phyloP scores from a whole-genome alignment of 2,888 invertebrate species.

The Melinaea menophilus region DNA sequence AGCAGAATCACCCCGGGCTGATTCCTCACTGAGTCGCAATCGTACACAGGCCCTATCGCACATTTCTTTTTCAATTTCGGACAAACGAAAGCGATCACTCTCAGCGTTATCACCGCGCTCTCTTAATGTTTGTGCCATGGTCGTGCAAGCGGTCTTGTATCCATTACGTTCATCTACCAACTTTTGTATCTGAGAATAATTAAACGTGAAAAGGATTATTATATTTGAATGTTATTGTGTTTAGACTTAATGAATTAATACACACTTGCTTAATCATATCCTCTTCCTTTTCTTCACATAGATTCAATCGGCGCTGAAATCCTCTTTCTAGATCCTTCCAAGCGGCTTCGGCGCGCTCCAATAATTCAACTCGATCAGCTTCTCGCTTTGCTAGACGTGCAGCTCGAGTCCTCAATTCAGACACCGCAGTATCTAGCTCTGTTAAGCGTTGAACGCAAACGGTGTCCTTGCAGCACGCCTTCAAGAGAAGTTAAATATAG shows the following conservation, averaged over 20 bases:
- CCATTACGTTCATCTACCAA: constrained; percentile 50
- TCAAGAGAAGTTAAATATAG: background rate
- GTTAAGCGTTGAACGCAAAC: constrained; percentile 46
- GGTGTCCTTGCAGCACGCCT: constrained; percentile 56
- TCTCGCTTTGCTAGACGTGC: constrained; percentile 52
- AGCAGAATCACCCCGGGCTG: constrained; percentile 41
- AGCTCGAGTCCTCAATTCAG: constrained; percentile 51
- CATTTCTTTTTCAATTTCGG: constrained; percentile 45
- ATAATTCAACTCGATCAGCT: constrained; percentile 52
- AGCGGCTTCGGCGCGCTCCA: constrained; percentile 63
- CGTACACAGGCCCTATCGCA: constrained; percentile 47
- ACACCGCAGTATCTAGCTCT: constrained; percentile 45
- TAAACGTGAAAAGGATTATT: constrained; percentile 3
- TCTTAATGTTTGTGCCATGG: constrained; percentile 40
- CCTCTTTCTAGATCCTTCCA: constrained; percentile 65
- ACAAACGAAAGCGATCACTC: constrained; percentile 39
- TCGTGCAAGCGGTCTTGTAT: constrained; percentile 41
- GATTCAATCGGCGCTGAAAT: constrained; percentile 51
- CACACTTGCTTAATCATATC: constrained; percentile 49
- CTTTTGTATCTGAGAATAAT: constrained; percentile 46
- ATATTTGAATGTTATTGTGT: constrained; percentile 1
- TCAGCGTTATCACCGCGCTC: constrained; percentile 40
- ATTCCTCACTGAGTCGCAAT: constrained; percentile 46
- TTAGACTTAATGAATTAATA: background rate
- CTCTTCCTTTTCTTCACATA: constrained; percentile 56